phyloP scores from a whole-genome alignment of 2,797 vertebrate species.

The Tragelaphus oryx region DNA sequence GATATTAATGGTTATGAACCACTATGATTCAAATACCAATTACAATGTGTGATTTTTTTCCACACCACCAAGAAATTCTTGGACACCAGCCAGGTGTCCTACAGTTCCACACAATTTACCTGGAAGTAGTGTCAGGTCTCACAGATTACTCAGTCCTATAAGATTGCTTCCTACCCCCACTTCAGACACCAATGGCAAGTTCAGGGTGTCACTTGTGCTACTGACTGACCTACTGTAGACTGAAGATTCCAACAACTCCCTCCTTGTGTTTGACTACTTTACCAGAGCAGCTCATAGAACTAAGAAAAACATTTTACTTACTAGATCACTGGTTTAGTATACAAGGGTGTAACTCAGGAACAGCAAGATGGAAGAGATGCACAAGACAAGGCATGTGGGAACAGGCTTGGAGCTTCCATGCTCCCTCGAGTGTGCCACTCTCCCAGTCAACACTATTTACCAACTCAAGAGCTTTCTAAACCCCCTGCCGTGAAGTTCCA shows the following conservation, averaged over 20 bases:
- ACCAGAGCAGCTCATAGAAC: background rate
- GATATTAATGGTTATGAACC: background rate
- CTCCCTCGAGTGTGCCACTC: background rate
- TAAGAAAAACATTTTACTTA: background rate
- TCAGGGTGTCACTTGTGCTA: background rate
- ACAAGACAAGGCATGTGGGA: background rate
- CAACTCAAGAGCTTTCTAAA: background rate
- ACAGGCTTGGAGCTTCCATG: background rate
- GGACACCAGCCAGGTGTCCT: background rate
- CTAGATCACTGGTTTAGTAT: background rate
- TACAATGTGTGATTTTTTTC: background rate
- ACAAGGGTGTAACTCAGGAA: background rate
- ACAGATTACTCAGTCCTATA: background rate
- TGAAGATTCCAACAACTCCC: background rate
- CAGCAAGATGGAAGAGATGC: background rate
- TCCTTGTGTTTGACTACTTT: background rate
- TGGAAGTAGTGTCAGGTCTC: background rate
- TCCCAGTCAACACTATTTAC: background rate
- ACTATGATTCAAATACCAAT: background rate
- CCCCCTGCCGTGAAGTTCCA: background rate
- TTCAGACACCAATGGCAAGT: background rate
- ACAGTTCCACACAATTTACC: background rate
- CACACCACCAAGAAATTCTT: background rate
- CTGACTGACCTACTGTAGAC: background rate
- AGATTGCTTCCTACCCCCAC: background rate